Base-by-base conservation (phyloP, 1,140 invertebrate genomes). In the Aphis craccivora region DNA sequence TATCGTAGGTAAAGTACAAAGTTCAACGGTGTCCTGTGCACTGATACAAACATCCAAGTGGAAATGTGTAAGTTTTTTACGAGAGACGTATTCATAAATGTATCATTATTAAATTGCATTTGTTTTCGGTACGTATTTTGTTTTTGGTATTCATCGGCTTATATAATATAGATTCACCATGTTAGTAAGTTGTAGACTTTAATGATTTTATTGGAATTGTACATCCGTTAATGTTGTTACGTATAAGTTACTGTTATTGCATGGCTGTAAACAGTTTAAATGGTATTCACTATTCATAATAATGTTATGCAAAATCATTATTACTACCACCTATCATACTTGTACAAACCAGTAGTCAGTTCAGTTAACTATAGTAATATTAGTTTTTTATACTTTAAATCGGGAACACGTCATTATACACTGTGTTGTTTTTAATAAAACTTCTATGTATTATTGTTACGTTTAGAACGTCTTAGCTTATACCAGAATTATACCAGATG, bases 21-120 rank as follows among this genome's bases (percentile, higher is more conserved):
- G 91, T 92, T 76, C 90, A 51, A 51, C 43, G 1, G n/a, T 45
- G 22, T 35, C 51, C 22, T 9, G 89, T 45, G 25, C 40, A n/a
- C n/a, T 55, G 4, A 25, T 43, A 55, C 14, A 90, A 67, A 30
- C 25, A 76, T 60, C 60, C 30, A 3, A 45, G 7, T 22, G 45
- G n/a, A 92, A 92, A 92, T 92, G 91, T 84, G 91, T 92, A 92
- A 92, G 91, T 92, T 53, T 37, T 81, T 92, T 89, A 53, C 48
- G 8, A 35, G 45, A 81, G 25, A 91, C 90, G 67, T 76, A 76
- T 53, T 55, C 18, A 35, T 48, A 5, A 67, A 18, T n/a, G n/a
- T 30, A 18, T 60, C 25, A 25, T 60, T 60, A 25, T 67, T 67
- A 18, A 30, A 67, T 67, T n/a, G 60, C 60, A 11, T 67, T 18